Evolutionary conservation across 1,140 invertebrate species (phyloP), one percentile per base, ranked within the genome.

Genomic region (Conus betulinus): DNA sequence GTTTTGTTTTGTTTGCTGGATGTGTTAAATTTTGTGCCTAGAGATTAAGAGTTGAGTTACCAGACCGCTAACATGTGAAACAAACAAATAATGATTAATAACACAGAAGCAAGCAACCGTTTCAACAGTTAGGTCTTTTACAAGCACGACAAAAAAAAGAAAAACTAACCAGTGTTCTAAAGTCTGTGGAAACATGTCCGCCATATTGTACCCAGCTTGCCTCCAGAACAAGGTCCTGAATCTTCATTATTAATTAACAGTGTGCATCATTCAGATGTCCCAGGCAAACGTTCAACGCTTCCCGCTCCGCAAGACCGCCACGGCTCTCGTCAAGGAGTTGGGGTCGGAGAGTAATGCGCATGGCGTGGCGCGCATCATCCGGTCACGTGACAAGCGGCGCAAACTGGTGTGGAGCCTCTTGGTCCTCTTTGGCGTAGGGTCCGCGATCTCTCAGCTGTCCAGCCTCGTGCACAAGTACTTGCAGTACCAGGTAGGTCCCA

Each of bases 261-360:
- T 39, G 39, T 39, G 39, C 39, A 39, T 39, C 39, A 39, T 39
- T 39, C 81, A 84, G 82, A 84, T 84, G 82, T 7, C 20, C 17
- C 55, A 67, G 52, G 3, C 5, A 5, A 7, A 53, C 11, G 63
- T 60, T 8, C 51, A 76, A 23, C 60, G 52, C 20, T 53, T 84
- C 52, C 60, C 76, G 20, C 52, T 88, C n/a, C 67, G 87, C 17
- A 63, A 71, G 55, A 91, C 90, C 13, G 93, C 92, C 84, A 60
- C 93, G 63, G 88, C 88, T 17, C 90, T 94, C 25, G 93, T 94
- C 57, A 87, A 90, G 11, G 93, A 94, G 88, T 90, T 94, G 57
- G 93, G 93, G 39, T 92, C 93, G 5, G 93, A 94, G 88, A 94
- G 93, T 86, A 94, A 93, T 82, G 93, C 93, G 67, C 93, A 94